phyloP scores from a whole-genome alignment of 2,113 vertebrate species.

The Halcyon senegalensis region DNA sequence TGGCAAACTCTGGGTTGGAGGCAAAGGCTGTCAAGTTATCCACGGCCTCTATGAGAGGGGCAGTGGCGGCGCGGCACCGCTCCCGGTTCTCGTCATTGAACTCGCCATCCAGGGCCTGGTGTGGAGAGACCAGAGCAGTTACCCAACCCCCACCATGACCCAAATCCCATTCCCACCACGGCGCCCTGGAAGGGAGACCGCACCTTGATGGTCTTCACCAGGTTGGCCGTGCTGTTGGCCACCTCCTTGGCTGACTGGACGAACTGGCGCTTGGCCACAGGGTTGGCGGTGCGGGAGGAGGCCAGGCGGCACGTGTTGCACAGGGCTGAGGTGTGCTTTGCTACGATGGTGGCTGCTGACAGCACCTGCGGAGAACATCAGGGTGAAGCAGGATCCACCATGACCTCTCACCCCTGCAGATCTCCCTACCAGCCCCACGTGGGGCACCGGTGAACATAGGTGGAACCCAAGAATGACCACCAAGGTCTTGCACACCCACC shows the following conservation, averaged over 20 bases:
- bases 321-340: conserved; percentile 95
- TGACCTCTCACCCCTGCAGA: accelerated
- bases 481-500: background rate
- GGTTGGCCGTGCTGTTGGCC: conserved; percentile 96
- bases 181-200: background rate
- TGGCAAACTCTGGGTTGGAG: conserved; percentile 95
- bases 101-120: conserved; percentile 91
- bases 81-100: conserved; percentile 93
- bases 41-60: conserved; percentile 93
- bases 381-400: background rate
- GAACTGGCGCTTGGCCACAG: conserved; percentile 97
- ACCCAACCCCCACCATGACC: background rate
- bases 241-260: conserved; percentile 98
- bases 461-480: background rate
- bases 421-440: accelerated
- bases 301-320: conserved; percentile 96
- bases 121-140: background rate
- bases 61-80: conserved; percentile 89
- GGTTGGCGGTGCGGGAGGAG: conserved; percentile 91
- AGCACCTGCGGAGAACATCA: conserved; percentile 81
- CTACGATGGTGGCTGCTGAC: conserved; percentile 96
- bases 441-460: background rate
- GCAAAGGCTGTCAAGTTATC: conserved; percentile 96
- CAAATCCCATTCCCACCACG: background rate
- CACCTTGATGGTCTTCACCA: conserved; percentile 99